Base-by-base conservation (phyloP, 2,797 vertebrate species). In the Falco biarmicus region DNA sequence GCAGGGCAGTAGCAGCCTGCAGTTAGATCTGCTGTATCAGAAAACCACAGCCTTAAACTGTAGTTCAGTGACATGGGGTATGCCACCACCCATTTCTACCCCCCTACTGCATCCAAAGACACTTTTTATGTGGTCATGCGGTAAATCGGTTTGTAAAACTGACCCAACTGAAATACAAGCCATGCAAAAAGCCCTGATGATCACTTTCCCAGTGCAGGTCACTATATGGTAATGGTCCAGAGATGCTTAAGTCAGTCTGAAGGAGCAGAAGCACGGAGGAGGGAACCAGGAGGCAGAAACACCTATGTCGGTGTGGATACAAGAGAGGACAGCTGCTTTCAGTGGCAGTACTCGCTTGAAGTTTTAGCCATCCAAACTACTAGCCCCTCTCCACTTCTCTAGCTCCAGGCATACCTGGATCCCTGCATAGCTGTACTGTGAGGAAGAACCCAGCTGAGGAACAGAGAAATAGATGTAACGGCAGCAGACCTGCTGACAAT, bases 91-190 rank as follows among this genome's bases (percentile, higher is more conserved):
- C 80, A 21, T 54, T 84, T 76, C 84, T 69, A 9, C 10, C 10
- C 54, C 24, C 1, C 0, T 5, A 61, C 15, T 41, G 88, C 86
- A 93, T 81, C 83, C 86, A 88, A 28, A 90, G 51, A 75, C 90
- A 89, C 70, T 43, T 90, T 90, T 94, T 57, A 51, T n/a, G 63
- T 73, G 88, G 70, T 59, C 26, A 32, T 56, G 70, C 0, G 3
- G 83, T 75, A 88, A 94, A 84, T 1, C 2, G 7, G 57, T 79
- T 81, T 92, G 51, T 45, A 84, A 89, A 96, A 90, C 77, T 88
- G 93, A 74, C 82, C 60, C 75, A 97, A 64, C 60, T 70, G 89
- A 96, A 96, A 48, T 20, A 84, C 4, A 69, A 94, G 51, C 25
- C 61, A 39, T 11, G 31, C 57, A 63, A 87, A 87, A 95, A 90